Base-by-base conservation (phyloP, 2,888 invertebrate genomes). In the Agrochola circellaris region DNA sequence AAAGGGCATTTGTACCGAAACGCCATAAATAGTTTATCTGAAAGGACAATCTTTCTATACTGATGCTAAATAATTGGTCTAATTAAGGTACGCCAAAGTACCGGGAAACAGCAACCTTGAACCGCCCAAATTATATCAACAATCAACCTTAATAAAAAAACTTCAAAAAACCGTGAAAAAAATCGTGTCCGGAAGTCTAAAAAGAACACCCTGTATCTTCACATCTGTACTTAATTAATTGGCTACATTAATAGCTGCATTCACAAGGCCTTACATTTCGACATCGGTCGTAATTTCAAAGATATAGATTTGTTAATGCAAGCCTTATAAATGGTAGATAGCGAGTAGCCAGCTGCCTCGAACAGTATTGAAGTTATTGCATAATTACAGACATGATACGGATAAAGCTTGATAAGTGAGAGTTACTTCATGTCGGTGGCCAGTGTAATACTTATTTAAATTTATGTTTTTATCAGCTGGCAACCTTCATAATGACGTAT, bases 241-340 rank as follows among this genome's bases (percentile, higher is more conserved):
- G 72, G 51, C 48, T 3, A 73, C 71, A 76, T 81, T 75, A 82
- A 70, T 80, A 62, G 76, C 60, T 71, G 76, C 81, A 85, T 69
- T 69, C 58, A 65, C 84, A 81, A 82, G 87, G 88, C 54, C 34
- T 67, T 42, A 26, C 42, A 42, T 88, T 88, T 83, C 87, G 75
- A 79, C 82, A 84, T 71, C 64, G 26, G 73, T 66, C 69, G 77
- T 77, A 75, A 88, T 75, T 82, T 80, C 51, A 80, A 72, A 74
- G 81, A 80, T 84, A 84, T 87, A 87, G 77, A 81, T 79, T 83
- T 71, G 64, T 71, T 61, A 74, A 51, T 75, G 58, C 64, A 51
- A 66, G 62, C 56, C 58, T 54, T 61, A 77, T 17, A 77, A 79
- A 87, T 87, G 54, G 5, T 0, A 70, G 86, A 87, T 86, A 82